phyloP scores from a whole-genome alignment of 2,113 vertebrate species.

The Malurus elegans region DNA sequence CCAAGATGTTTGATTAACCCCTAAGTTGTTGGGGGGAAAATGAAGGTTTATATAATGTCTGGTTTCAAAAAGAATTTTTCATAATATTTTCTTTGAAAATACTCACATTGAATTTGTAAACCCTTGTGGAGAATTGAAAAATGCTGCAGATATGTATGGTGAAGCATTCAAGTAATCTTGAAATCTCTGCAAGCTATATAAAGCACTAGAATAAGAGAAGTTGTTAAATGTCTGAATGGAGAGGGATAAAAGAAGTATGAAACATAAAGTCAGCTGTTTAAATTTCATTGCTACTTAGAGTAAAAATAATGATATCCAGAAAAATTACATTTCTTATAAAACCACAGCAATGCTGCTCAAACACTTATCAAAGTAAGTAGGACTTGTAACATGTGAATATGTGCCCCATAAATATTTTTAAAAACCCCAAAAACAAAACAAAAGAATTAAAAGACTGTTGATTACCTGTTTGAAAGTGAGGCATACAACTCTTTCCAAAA shows the following conservation, averaged over 20 bases:
- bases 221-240: neutral
- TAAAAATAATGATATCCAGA: neutral
- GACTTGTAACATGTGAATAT: neutral
- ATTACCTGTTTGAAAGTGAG: neutral
- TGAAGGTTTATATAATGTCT: neutral
- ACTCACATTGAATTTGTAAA: neutral
- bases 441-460: neutral
- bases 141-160: neutral
- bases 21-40: rapidly evolving
- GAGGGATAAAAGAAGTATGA: neutral
- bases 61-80: neutral
- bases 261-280: neutral
- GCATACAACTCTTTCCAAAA: neutral
- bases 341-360: neutral
- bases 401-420: neutral
- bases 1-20: neutral
- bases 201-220: neutral
- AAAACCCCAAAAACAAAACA: neutral
- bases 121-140: neutral
- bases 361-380: rapidly evolving
- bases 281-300: neutral
- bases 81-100: neutral
- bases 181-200: neutral
- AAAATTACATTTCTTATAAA: neutral
- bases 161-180: neutral